phyloP scores from a whole-genome alignment of 2,113 vertebrate species.

The Siniperca knerii region DNA sequence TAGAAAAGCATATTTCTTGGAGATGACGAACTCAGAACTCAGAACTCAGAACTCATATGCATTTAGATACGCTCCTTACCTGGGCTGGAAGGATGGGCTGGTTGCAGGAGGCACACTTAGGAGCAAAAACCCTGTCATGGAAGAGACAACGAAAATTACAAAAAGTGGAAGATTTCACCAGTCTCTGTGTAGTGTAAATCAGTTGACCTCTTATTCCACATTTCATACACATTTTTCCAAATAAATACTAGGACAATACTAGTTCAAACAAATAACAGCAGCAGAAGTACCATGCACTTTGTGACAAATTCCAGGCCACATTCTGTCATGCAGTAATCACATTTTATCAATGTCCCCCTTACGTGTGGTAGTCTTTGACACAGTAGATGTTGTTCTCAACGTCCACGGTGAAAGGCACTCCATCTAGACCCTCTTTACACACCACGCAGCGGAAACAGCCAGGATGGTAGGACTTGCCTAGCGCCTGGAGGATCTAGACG shows the following conservation, averaged over 20 bases:
- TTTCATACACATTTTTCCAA: neutral
- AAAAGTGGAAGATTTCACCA: neutral
- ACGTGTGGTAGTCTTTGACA: slow-evolving; percentile 99
- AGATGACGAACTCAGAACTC: neutral
- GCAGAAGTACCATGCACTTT: neutral
- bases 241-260: neutral
- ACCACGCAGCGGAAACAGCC: slow-evolving; percentile 98
- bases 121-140: slow-evolving; percentile 93
- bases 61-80: slow-evolving; percentile 80
- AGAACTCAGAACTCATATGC: neutral
- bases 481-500: slow-evolving; percentile 95
- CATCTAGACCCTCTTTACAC: slow-evolving; percentile 96
- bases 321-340: neutral
- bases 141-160: slow-evolving; percentile 20
- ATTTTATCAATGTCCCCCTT: slow-evolving; percentile 72
- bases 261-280: neutral
- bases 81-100: slow-evolving; percentile 97
- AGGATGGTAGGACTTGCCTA: slow-evolving; percentile 98
- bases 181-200: neutral
- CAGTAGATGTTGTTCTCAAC: slow-evolving; percentile 99
- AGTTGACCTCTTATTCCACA: neutral
- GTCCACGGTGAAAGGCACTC: slow-evolving; percentile 98
- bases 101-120: slow-evolving; percentile 97
- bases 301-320: neutral
- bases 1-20: neutral